Percentiles rank a stretch among this genome's conserved stretches.
These are phyloP conservation scores for Ammodytes marinus DNA, from an alignment of 2,113 vertebrate genomes.

Conservation along the genomic window DNA sequence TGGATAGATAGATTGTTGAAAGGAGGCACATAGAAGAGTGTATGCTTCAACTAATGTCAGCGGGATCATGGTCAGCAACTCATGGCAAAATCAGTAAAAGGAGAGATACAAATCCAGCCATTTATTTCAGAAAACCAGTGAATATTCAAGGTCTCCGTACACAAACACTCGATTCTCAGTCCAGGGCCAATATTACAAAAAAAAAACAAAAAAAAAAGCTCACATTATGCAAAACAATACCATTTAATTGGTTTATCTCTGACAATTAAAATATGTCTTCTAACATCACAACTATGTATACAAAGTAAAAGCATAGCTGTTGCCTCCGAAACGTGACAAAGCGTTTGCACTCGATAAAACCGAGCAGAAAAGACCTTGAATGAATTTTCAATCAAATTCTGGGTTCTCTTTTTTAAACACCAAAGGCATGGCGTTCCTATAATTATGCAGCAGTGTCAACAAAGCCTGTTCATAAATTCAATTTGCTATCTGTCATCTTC, in stretches of 20 bases:
- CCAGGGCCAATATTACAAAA: constrained; percentile 36
- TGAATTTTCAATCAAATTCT: constrained; percentile 39
- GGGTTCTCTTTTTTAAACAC: constrained; percentile 60
- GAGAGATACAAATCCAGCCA: constrained; percentile 1
- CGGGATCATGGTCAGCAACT: constrained; percentile 26
- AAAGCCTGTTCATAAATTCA: constrained; percentile 82
- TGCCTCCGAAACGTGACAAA: constrained; percentile 28
- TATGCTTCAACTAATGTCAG: constrained; percentile 17
- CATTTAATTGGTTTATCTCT: constrained; percentile 29
- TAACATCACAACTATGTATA: background rate
- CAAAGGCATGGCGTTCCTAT: constrained; percentile 69
- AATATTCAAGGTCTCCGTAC: background rate
- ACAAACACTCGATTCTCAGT: constrained; percentile 13
- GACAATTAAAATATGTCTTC: constrained; percentile 19
- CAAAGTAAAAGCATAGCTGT: constrained; percentile 42
- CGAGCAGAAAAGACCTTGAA: constrained; percentile 18
- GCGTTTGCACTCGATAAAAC: constrained; percentile 35
- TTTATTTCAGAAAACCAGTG: constrained; percentile 1
- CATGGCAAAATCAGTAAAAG: constrained; percentile 38
- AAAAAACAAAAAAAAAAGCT: constrained; percentile 14
- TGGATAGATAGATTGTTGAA: constrained; percentile 4
- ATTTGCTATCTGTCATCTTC: constrained; percentile 82
- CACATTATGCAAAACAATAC: constrained; percentile 16
- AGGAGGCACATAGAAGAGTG: background rate
- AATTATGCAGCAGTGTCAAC: constrained; percentile 81